Percentiles rank a stretch among this genome's conserved stretches.
These are phyloP conservation scores for Chlorops oryzae DNA, from an alignment of 1,140 invertebrate species.

Conservation along the genomic window DNA sequence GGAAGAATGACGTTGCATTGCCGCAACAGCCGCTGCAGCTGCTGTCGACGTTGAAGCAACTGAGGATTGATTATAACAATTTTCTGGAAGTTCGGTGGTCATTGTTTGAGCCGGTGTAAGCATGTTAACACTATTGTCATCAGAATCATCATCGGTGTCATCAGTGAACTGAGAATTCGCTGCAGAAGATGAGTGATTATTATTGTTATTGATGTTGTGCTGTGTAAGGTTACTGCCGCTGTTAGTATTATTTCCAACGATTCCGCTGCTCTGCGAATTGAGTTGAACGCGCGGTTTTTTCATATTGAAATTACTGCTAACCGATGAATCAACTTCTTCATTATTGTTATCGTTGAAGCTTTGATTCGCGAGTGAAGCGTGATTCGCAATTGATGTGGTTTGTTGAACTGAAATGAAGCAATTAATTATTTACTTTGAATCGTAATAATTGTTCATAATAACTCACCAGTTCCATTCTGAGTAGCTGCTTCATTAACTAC, in stretches of 20 bases:
- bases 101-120: too few species aligned
- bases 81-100: too few species aligned
- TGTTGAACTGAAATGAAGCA: too few species aligned
- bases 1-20: neutral
- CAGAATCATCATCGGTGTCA: constrained; percentile 40
- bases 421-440: constrained; percentile 33
- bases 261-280: too few species aligned
- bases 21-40: neutral
- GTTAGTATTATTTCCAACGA: too few species aligned
- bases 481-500: too few species aligned
- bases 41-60: constrained; percentile 6
- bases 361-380: constrained; percentile 26
- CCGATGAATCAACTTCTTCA: constrained; percentile 33
- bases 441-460: too few species aligned
- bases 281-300: constrained; percentile 38
- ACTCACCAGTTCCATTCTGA: neutral
- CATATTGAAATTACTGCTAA: constrained; percentile 28
- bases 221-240: neutral
- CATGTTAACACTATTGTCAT: constrained; percentile 34
- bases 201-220: neutral
- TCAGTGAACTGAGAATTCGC: constrained; percentile 22
- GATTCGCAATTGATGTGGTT: constrained; percentile 17
- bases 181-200: neutral
- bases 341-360: constrained; percentile 27
- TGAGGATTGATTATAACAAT: neutral